These are phyloP conservation scores for Apamea crenata DNA, from an alignment of 2,888 invertebrate genomes.

Conservation along the genomic window DNA sequence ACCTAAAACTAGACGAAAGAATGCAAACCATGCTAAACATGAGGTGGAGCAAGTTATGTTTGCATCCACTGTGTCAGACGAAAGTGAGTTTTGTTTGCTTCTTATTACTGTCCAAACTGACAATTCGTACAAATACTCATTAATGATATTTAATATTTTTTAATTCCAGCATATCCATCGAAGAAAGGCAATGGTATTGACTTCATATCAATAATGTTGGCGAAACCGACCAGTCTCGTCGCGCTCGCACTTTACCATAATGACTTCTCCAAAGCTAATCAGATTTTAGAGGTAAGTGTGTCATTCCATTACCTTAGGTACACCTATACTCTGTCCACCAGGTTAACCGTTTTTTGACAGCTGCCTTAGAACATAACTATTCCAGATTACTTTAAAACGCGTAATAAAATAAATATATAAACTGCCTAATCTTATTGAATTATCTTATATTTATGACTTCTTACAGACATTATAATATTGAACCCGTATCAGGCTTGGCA, in stretches of 20 bases:
- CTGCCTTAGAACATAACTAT: too few relatives aligned
- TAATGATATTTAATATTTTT: constrained; percentile 2
- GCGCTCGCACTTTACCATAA: constrained; percentile 93
- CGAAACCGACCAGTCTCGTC: constrained; percentile 94
- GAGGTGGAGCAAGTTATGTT: constrained; percentile 83
- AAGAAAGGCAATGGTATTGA: constrained; percentile 82
- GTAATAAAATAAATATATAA: too few relatives aligned
- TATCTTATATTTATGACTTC: too few relatives aligned
- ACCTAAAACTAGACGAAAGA: constrained; percentile 80
- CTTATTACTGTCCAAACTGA: not conserved
- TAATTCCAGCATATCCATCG: constrained; percentile 77
- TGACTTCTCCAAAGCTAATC: constrained; percentile 93
- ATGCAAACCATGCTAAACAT: constrained; percentile 79
- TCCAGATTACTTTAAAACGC: too few relatives aligned
- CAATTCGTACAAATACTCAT: not conserved
- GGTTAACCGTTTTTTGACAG: too few relatives aligned
- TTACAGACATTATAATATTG: too few relatives aligned
- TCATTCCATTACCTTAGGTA: not conserved
- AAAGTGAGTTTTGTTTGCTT: constrained; percentile 73
- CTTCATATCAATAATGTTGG: constrained; percentile 93
- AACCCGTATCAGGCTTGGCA: too few relatives aligned
- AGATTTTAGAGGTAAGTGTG: constrained; percentile 94
- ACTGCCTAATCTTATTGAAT: too few relatives aligned
- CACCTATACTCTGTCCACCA: not conserved
- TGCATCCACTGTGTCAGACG: constrained; percentile 83